Conservation (phyloP, 2,888 invertebrate species). For the Mythimna impura region DNA sequence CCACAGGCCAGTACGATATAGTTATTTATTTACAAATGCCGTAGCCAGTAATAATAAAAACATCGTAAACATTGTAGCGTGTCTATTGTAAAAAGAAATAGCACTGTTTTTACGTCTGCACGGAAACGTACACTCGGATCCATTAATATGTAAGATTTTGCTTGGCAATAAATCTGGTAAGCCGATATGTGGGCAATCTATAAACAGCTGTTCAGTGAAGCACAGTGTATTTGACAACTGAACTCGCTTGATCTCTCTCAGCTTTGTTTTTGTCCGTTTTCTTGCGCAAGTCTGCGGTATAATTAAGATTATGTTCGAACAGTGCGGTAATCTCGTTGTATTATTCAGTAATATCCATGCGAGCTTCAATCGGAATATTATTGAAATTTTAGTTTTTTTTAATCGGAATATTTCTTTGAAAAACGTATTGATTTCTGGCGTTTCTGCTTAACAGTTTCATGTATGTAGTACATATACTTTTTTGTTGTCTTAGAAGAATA, state of each 20-base stretch:
- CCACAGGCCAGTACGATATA: conserved; percentile 58
- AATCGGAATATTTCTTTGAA: conserved; percentile 26
- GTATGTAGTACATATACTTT: conserved; percentile 20
- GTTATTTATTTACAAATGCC: conserved; percentile 74
- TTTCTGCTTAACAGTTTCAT: conserved; percentile 30
- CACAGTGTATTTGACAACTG: conserved; percentile 63
- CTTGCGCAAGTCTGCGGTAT: conserved; percentile 51
- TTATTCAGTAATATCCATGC: conserved; percentile 43
- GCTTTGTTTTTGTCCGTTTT: conserved; percentile 49
- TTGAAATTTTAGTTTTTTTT: conserved; percentile 42
- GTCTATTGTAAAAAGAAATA: conserved; percentile 74
- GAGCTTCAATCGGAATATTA: conserved; percentile 54
- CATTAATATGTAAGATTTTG: conserved; percentile 62
- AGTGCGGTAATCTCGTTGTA: conserved; percentile 47
- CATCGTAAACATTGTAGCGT: conserved; percentile 77
- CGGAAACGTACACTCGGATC: conserved; percentile 65
- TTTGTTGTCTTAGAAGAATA: conserved; percentile 36
- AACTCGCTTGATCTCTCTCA: conserved; percentile 55
- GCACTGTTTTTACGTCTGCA: conserved; percentile 71
- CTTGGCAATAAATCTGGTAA: conserved; percentile 59
- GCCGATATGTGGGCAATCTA: conserved; percentile 60
- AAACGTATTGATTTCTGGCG: conserved; percentile 38
- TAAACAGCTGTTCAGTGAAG: conserved; percentile 64
- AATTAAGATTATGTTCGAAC: conserved; percentile 57
- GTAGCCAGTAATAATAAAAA: conserved; percentile 73